A percentile compares a stretch with the other conserved stretches of the same genome.
These are phyloP conservation scores for Prunella himalayana DNA, from an alignment of 2,113 vertebrate genomes.

Conservation along the genomic window DNA sequence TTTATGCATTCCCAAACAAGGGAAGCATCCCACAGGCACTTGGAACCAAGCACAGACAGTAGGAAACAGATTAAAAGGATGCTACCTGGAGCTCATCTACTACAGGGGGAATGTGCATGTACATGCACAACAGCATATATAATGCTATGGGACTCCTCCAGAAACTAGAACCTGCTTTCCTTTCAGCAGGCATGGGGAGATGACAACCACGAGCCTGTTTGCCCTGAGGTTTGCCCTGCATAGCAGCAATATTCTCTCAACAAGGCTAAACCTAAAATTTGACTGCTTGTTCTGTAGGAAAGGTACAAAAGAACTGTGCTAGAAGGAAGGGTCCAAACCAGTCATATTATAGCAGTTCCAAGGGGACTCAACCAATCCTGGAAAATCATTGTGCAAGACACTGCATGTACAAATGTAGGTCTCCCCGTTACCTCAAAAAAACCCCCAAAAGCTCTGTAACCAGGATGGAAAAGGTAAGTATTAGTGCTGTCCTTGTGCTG, in stretches of 20 bases:
- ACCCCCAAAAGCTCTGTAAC: fast-evolving
- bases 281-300: not conserved
- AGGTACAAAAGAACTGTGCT: not conserved
- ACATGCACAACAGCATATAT: not conserved
- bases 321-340: not conserved
- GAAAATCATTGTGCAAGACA: not conserved
- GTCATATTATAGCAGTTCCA: not conserved
- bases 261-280: not conserved
- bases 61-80: not conserved
- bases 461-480: not conserved
- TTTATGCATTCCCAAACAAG: not conserved
- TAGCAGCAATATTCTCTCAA: not conserved
- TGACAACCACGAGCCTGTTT: not conserved
- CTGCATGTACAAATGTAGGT: not conserved
- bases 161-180: not conserved
- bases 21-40: not conserved
- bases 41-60: not conserved
- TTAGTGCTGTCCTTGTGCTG: not conserved
- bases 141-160: not conserved
- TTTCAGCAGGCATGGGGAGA: not conserved
- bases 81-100: not conserved
- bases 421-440: not conserved
- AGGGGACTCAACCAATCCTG: not conserved
- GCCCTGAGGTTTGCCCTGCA: not conserved
- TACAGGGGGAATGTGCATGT: not conserved